Conservation (phyloP, 2,888 invertebrate species). For the Dryocosmus kuriphilus region DNA sequence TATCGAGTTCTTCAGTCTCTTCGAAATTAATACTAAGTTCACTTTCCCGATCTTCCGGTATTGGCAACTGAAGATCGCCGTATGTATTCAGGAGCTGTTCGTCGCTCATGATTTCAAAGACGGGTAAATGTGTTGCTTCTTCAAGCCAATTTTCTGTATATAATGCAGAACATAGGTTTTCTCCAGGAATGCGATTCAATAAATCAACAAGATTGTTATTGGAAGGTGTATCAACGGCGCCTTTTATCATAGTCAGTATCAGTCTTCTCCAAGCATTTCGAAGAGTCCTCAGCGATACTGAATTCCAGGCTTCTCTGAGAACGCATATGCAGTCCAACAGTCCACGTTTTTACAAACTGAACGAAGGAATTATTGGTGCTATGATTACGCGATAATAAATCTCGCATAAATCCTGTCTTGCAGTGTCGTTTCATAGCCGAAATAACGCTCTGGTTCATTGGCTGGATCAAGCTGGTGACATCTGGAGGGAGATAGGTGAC, state of each 20-base stretch:
- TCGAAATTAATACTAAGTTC: too few relatives aligned
- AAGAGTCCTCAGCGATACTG: not conserved
- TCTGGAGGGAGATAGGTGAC: too few relatives aligned
- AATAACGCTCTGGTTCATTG: not conserved
- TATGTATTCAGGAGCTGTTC: too few relatives aligned
- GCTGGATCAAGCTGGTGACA: too few relatives aligned
- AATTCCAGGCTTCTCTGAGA: too few relatives aligned
- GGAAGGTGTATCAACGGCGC: not conserved
- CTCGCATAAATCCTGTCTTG: not conserved
- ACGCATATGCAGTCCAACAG: too few relatives aligned
- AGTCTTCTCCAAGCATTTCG: not conserved
- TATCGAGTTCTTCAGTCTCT: too few relatives aligned
- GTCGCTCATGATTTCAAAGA: too few relatives aligned
- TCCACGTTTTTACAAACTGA: not conserved
- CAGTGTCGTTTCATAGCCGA: slow-evolving; percentile 1
- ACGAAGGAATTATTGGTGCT: not conserved
- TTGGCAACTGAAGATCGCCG: too few relatives aligned
- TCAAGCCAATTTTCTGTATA: not conserved
- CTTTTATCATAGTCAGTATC: not conserved
- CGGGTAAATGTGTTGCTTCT: slow-evolving; percentile 1
- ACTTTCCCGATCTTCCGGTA: too few relatives aligned
- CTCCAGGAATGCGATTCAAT: not conserved
- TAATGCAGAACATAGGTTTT: not conserved
- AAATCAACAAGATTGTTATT: not conserved
- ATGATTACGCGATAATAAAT: not conserved